Evolutionary conservation across 2,888 invertebrate species (phyloP).

Genomic region (Sipha maydis): DNA sequence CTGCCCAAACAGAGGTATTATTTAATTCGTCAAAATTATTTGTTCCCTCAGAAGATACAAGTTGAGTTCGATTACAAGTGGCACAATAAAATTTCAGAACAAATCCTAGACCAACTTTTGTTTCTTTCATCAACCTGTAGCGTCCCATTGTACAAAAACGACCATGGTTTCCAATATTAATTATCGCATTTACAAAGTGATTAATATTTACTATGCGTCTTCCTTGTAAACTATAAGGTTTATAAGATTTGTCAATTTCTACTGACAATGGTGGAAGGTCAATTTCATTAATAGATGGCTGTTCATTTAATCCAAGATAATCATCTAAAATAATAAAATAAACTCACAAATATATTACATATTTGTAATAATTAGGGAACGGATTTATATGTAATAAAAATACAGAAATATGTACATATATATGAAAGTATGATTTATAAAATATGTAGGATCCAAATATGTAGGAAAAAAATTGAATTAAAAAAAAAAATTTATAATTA

Average conservation of each 20-base stretch:
- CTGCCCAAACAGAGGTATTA: neutral
- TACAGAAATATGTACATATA: no score
- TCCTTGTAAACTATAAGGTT: neutral
- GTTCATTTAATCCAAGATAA: neutral
- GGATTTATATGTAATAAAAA: no score
- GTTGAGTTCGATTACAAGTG: neutral
- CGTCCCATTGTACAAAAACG: neutral
- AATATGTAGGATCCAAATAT: no score
- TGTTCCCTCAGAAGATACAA: neutral
- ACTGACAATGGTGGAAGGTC: neutral
- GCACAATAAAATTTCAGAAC: neutral
- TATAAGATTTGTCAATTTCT: neutral
- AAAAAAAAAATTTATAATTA: no score
- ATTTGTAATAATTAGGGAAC: neutral
- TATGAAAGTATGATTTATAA: no score
- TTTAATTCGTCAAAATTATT: neutral
- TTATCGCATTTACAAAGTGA: neutral
- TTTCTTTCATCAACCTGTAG: neutral
- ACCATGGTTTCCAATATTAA: neutral
- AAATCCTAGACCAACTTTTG: neutral
- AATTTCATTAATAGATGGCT: neutral
- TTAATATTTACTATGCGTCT: neutral
- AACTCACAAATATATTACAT: no score
- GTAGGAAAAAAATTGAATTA: no score
- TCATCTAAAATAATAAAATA: neutral